Evolutionary conservation across 2,797 vertebrate species (phyloP), one percentile per base, ranked within the genome.

Genomic region (Eidolon dupreanum): DNA sequence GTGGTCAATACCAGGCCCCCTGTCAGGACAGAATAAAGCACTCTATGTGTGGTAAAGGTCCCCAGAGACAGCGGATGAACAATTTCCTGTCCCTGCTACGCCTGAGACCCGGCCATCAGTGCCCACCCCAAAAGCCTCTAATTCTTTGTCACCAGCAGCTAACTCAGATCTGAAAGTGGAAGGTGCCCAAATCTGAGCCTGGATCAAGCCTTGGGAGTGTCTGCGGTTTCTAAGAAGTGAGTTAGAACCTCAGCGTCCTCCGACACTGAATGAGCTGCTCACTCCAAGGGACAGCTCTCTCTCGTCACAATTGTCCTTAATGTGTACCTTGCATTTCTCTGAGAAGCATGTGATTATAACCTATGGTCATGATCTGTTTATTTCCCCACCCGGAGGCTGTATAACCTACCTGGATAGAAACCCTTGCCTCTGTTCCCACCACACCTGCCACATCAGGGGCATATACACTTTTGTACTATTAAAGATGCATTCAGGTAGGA

Each of bases 261-360:
- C 41, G 0, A 17, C 41, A 22, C 46, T 57, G 41, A 1, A 4
- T 19, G 31, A 88, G 86, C 86, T 8, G 20, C 38, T 93, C 57
- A 70, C 93, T 94, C 66, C 85, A 73, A 46, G 46, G 78, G 24
- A n/a, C 20, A 53, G 70, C 77, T 86, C 12, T 49, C 46, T 49
- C 12, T 49, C 46, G 41, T 96, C 88, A 79, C 0, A 0, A 51
- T 65, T 92, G 61, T 71, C 89, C 84, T 43, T 33, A 53, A 6
- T 31, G 15, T 73, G 78, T 78, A 8, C 78, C 90, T 90, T 83
- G 93, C 63, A 12, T 70, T 28, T 83, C 81, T 92, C 66, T 6
- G 3, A 88, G 91, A 94, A 98, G 95, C 94, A 96, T 91, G 86
- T 4, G 95, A 87, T 95, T 68, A 31, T 82, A 93, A 93, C 49